Conservation (phyloP, 2,113 vertebrate genomes). For the Odocoileus hemionus region DNA sequence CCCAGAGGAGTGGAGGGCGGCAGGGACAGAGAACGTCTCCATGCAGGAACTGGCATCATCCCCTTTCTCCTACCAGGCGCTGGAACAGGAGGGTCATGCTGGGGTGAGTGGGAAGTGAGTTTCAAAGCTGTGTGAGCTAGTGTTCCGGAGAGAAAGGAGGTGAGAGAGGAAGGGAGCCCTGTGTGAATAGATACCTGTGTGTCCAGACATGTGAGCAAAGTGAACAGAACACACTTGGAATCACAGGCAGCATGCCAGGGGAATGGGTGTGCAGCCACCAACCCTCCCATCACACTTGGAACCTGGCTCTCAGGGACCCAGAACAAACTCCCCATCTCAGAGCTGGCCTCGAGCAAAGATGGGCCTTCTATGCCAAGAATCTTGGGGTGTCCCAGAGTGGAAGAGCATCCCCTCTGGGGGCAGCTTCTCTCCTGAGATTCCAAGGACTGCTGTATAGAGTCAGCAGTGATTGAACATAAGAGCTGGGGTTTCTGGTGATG, state of each 20-base stretch:
- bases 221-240: background rate
- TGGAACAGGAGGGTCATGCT: fast-evolving
- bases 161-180: background rate
- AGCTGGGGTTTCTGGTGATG: background rate
- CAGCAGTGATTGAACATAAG: background rate
- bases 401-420: fast-evolving
- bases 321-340: background rate
- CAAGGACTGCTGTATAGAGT: background rate
- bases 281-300: background rate
- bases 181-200: fast-evolving
- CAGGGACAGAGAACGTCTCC: background rate
- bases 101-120: background rate
- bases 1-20: too few relatives aligned
- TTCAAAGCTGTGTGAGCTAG: background rate
- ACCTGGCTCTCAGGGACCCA: fast-evolving
- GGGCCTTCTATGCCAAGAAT: background rate
- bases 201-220: fast-evolving
- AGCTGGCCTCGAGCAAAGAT: fast-evolving
- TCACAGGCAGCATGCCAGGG: fast-evolving
- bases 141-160: background rate
- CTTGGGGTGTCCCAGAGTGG: background rate
- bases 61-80: background rate
- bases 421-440: background rate
- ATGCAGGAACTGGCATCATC: too few relatives aligned
- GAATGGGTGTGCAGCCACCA: background rate